Evolutionary conservation across 2,113 vertebrate genomes (phyloP), one percentile per base, ranked within the genome.

Genomic region (Neogobius melanostomus): DNA sequence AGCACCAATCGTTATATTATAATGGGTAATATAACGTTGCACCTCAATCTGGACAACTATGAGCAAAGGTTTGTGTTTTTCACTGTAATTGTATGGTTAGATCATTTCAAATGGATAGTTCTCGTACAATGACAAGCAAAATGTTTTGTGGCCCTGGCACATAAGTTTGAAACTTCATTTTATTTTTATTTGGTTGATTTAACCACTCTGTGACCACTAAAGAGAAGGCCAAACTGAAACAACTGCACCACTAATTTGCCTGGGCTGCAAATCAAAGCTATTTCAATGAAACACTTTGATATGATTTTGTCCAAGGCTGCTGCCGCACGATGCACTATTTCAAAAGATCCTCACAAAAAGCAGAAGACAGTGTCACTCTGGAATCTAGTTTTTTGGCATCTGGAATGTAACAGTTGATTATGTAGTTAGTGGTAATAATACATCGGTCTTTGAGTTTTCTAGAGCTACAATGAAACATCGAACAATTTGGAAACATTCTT

Each of bases 271-370:
- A 81, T 79, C 47, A 81, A 85, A 71, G 61, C 57, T 74, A 68
- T 79, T 78, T 81, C 16, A 76, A 77, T 81, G 11, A 80, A 77
- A 80, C 68, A 72, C 79, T 46, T 68, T 79, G 68, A 77, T 49
- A 65, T 76, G 53, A 76, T 43, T 17, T 4, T 69, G 45, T 11
- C 16, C 70, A 67, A 72, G 54, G 50, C 61, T 49, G 57, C 47
- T 50, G 67, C 45, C 36, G 72, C 61, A 69, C 15, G 65, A 71
- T 50, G 50, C 54, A 56, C 45, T 42, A 16, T 68, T 79, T 72
- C 21, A 57, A 53, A 60, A 54, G 69, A 60, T 14, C 49, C 50
- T 5, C 49, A 44, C 9, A 11, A 78, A 69, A 69, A 48, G 56
- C 6, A 15, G 8, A 50, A 17, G 64, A 47, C 48, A 53, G 15